Conservation (phyloP, 2,888 invertebrate species). For the Machimus rusticus region DNA sequence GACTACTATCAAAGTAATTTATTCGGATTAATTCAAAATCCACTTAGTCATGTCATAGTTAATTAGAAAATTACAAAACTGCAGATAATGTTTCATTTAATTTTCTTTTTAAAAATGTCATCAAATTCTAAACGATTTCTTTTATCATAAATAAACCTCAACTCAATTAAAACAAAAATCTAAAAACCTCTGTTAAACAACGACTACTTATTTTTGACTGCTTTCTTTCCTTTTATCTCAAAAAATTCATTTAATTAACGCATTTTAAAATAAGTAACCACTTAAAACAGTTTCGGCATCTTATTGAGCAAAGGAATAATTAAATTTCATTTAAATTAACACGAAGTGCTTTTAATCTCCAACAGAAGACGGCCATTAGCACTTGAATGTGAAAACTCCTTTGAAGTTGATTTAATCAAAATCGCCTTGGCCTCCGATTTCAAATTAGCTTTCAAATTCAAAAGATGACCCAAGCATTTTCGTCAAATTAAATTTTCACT, state of each 20-base stretch:
- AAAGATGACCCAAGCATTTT: neutral
- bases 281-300: neutral
- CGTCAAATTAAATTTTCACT: neutral
- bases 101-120: neutral
- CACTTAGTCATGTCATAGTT: too few species aligned
- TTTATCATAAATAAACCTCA: neutral
- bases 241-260: neutral
- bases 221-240: neutral
- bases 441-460: neutral
- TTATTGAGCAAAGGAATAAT: neutral
- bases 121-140: neutral
- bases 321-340: neutral
- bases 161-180: neutral
- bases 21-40: too few species aligned
- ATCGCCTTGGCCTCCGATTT: neutral
- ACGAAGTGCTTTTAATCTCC: neutral
- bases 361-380: neutral
- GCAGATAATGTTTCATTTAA: too few species aligned
- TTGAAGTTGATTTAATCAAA: neutral
- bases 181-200: neutral
- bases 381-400: neutral
- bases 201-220: neutral
- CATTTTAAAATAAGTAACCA: neutral
- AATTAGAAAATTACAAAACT: too few species aligned
- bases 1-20: too few species aligned